Evolutionary conservation across 2,888 invertebrate species (phyloP).

Genomic region (Drosophila setosimentum): DNA sequence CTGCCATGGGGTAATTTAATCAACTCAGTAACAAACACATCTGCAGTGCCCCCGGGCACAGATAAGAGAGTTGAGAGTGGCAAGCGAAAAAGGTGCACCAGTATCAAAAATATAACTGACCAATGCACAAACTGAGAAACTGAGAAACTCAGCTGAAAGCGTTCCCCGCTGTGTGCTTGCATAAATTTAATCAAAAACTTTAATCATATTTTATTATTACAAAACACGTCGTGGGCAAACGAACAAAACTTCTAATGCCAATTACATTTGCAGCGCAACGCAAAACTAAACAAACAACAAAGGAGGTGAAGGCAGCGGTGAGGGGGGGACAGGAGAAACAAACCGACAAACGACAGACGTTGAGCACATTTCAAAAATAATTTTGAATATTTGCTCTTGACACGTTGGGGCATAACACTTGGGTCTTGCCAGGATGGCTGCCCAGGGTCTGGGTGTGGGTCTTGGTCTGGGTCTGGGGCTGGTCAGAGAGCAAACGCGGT

Average conservation of each 20-base stretch:
- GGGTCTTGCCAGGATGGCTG: constrained; percentile 6
- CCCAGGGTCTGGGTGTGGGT: constrained; percentile 4
- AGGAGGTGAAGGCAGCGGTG: neutral
- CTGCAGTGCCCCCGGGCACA: constrained; percentile 48
- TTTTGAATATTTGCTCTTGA: constrained; percentile 80
- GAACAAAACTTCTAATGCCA: constrained; percentile 75
- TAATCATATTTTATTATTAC: constrained; percentile 81
- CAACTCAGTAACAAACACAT: constrained; percentile 68
- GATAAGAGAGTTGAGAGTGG: neutral
- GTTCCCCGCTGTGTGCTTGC: constrained; percentile 64
- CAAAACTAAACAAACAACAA: constrained; percentile 65
- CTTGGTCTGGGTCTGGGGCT: constrained; percentile 12
- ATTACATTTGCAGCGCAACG: constrained; percentile 75
- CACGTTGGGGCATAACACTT: constrained; percentile 65
- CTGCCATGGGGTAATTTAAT: constrained; percentile 74
- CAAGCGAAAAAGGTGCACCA: constrained; percentile 36
- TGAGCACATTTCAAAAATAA: constrained; percentile 77
- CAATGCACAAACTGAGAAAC: constrained; percentile 32
- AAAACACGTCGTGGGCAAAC: constrained; percentile 76
- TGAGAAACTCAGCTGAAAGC: constrained; percentile 13
- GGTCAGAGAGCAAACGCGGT: constrained; percentile 26
- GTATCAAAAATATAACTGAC: constrained; percentile 49
- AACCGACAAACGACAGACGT: constrained; percentile 38
- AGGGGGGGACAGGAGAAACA: neutral
- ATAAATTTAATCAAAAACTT: constrained; percentile 81